phyloP scores from a whole-genome alignment of 2,113 vertebrate species.

The Picathartes gymnocephalus region DNA sequence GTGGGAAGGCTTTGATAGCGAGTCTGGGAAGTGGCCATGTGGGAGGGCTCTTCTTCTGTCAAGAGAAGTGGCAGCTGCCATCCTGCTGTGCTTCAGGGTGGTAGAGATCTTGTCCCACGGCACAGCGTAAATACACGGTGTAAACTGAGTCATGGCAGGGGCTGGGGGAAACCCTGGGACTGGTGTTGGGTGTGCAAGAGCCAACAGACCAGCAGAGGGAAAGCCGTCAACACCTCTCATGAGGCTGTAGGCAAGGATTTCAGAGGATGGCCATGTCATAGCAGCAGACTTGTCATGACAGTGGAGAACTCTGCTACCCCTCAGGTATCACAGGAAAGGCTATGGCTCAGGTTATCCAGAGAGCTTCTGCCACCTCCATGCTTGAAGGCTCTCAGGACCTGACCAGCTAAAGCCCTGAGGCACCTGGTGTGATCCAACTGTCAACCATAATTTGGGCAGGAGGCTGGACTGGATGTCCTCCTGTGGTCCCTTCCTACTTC shows the following conservation, averaged over 20 bases:
- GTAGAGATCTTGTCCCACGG: rapidly evolving
- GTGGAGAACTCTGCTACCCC: not conserved
- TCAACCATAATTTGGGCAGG: not conserved
- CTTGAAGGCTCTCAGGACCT: not conserved
- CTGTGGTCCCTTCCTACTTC: not conserved
- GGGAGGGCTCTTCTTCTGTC: not conserved
- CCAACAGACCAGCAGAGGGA: not conserved
- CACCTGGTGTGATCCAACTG: not conserved
- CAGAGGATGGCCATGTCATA: too few relatives aligned
- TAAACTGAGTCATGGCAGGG: not conserved
- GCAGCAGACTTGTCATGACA: not conserved
- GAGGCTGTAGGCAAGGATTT: not conserved
- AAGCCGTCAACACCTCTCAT: not conserved
- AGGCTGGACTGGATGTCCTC: not conserved
- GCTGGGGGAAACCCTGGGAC: not conserved
- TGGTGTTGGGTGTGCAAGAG: not conserved
- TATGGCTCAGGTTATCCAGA: not conserved
- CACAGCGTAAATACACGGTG: rapidly evolving
- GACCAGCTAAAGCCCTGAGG: not conserved
- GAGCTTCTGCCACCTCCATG: not conserved
- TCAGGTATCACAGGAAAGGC: not conserved
- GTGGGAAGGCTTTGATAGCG: not conserved
- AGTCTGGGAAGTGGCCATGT: not conserved
- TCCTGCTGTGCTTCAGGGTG: rapidly evolving
- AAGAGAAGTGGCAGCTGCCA: not conserved